These are phyloP conservation scores for Tautogolabrus adspersus DNA, from an alignment of 2,113 vertebrate species.

Conservation along the genomic window DNA sequence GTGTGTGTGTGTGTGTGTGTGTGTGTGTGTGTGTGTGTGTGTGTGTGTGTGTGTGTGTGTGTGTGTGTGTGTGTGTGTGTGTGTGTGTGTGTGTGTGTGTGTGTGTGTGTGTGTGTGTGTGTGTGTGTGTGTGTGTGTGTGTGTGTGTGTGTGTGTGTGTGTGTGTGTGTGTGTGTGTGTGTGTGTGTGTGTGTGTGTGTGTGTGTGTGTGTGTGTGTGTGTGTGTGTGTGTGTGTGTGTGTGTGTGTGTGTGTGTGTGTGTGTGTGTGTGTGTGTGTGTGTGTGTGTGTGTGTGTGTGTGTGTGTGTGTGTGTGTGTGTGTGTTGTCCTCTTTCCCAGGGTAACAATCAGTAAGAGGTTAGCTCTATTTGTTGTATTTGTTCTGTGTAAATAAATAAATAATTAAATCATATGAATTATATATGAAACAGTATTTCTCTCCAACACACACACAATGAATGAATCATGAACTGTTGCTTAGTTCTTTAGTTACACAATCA, in stretches of 20 bases:
- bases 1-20: conserved; percentile 22
- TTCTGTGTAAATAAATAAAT: conserved; percentile 69
- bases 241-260: conserved; percentile 21
- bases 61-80: conserved; percentile 7
- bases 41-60: conserved; percentile 20
- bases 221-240: conserved; percentile 16
- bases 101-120: not conserved
- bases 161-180: conserved; percentile 15
- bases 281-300: conserved; percentile 20
- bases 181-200: conserved; percentile 18
- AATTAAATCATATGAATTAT: conserved; percentile 68
- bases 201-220: conserved; percentile 17
- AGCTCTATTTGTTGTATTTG: conserved; percentile 70
- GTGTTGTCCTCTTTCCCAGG: conserved; percentile 48
- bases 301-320: conserved; percentile 19
- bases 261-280: conserved; percentile 14
- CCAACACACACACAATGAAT: conserved; percentile 41
- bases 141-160: too few species aligned
- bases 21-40: conserved; percentile 1
- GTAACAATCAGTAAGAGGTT: conserved; percentile 68
- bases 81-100: conserved; percentile 11
- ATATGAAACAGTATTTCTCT: conserved; percentile 43
- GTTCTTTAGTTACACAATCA: conserved; percentile 33
- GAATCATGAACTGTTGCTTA: conserved; percentile 51
- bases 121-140: too few species aligned